A percentile compares a stretch with the other conserved stretches of the same genome.
Evolutionary conservation across 2,113 vertebrate species (phyloP).

Genomic region (Puntigrus tetrazona): DNA sequence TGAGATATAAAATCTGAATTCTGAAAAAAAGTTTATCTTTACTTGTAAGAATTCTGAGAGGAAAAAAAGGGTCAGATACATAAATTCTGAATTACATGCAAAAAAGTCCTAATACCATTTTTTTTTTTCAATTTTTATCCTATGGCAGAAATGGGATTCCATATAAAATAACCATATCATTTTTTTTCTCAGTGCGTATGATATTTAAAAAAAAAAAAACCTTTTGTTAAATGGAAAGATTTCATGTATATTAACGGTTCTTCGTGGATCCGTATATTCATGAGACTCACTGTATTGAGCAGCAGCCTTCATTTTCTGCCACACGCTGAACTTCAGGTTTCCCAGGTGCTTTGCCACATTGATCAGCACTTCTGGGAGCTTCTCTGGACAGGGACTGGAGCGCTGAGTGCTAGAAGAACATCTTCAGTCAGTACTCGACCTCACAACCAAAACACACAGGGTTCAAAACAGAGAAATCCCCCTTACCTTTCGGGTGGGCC

Average conservation of each 20-base stretch:
- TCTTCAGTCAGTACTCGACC: not conserved
- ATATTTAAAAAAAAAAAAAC: not conserved
- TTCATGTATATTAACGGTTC: not conserved
- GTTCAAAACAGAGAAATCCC: not conserved
- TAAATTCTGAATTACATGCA: too few relatives aligned
- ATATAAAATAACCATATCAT: too few relatives aligned
- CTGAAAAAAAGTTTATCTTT: too few relatives aligned
- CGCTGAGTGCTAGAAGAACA: conserved; percentile 44
- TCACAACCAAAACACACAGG: not conserved
- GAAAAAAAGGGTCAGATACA: too few relatives aligned
- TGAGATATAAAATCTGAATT: too few relatives aligned
- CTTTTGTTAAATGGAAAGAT: not conserved
- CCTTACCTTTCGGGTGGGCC: conserved; percentile 33
- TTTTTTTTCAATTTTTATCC: too few relatives aligned
- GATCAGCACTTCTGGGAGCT: conserved; percentile 21
- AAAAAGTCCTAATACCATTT: too few relatives aligned
- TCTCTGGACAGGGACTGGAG: conserved; percentile 26
- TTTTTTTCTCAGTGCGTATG: too few relatives aligned
- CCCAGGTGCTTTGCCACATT: conserved; percentile 54
- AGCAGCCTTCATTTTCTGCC: conserved; percentile 48
- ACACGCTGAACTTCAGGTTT: conserved; percentile 54
- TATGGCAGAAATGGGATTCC: too few relatives aligned
- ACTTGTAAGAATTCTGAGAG: too few relatives aligned
- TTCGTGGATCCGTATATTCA: not conserved
- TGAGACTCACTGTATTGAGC: conserved; percentile 31